Base-by-base conservation (phyloP, 2,113 vertebrate genomes). In the Pteruthius melanotis region DNA sequence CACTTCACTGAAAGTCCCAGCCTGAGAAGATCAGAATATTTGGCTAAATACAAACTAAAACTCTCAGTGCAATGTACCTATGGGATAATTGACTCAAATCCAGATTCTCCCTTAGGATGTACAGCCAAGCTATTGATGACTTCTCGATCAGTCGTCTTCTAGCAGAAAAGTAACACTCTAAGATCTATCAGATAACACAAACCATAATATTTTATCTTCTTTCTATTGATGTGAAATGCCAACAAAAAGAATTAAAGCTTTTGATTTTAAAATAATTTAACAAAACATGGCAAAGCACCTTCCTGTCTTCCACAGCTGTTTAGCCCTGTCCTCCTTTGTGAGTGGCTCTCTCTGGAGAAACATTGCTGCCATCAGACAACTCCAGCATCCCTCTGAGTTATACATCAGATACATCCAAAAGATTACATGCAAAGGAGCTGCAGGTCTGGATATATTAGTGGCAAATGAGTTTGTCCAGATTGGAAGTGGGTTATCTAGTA, bases 401-500 rank as follows among this genome's bases (percentile, higher is more conserved):
- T 0, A 28, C 2, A 1, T 20, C 2, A 26, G 1, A 24, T 8
- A 23, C 22, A 45, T 20, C 56, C 54, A 11, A 17, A 39, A 35
- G 23, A 37, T 50, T 30, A 15, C 22, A 15, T 5, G 40, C 40
- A 59, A 9, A 64, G 42, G 28, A 84, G 30, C 11, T 70, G 78
- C 52, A 84, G 17, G 6, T 20, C 45, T 13, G 14, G 28, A 40
- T 13, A 8, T 3, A 4, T 9, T 15, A 37, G 17, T 40, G 31
- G 30, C 68, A 63, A 93, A 57, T 12, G 7, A 33, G 27, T 63
- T 75, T 33, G 27, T 37, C n/a, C 53, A 35, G 7, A 56, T 1
- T 35, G 24, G 26, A 77, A 77, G 9, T 9, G 14, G 7, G 7
- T 72, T 68, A 31, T 7, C 9, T 6, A 27, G 28, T 5, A 57